Evolutionary conservation across 2,797 vertebrate genomes (phyloP), one percentile per base, ranked within the genome.

Genomic region (Chromis chromis): DNA sequence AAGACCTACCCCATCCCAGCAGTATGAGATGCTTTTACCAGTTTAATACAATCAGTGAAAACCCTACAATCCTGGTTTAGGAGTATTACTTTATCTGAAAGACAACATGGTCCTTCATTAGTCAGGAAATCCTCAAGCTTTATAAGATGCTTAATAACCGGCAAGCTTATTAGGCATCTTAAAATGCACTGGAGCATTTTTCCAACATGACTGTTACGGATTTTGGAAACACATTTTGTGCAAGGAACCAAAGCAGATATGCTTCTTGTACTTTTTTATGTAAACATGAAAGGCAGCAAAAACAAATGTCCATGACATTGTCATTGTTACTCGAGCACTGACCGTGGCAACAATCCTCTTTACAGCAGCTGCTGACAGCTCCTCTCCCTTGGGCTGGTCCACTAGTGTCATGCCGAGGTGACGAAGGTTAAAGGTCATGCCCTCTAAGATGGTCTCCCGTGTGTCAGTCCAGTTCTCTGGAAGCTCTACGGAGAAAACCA

Each of bases 381-480:
- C 97, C 87, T 97, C 97, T 0, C 98, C 98, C 86, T 99, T 99
- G 63, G 98, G 97, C 90, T 97, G 96, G 84, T 99, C 98, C 82
- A 99, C 97, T 58, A 98, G 91, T 0, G 98, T 99, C 97, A 98
- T 96, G 78, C 98, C 97, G 70, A 99, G 89, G 91, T 98, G 96
- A 68, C 96, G 96, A 25, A 99, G 95, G 89, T 93, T 96, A 93
- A 99, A 99, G 68, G 96, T 95, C 97, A 99, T 96, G 67, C 98
- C 98, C 79, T 98, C 98, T 2, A 98, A 83, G 72, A 99, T 94
- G 0, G 96, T 97, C 92, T 99, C 98, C 14, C 96, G 91, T 0
- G 96, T 98, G 85, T 99, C 98, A 0, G 98, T 98, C 98, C 98
- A 99, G 92, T 99, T 98, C 92, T 99, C 98, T 0, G 97, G 96